Evolutionary conservation across 2,113 vertebrate species (phyloP), one percentile per base, ranked within the genome.

Genomic region (Pavo muticus): DNA sequence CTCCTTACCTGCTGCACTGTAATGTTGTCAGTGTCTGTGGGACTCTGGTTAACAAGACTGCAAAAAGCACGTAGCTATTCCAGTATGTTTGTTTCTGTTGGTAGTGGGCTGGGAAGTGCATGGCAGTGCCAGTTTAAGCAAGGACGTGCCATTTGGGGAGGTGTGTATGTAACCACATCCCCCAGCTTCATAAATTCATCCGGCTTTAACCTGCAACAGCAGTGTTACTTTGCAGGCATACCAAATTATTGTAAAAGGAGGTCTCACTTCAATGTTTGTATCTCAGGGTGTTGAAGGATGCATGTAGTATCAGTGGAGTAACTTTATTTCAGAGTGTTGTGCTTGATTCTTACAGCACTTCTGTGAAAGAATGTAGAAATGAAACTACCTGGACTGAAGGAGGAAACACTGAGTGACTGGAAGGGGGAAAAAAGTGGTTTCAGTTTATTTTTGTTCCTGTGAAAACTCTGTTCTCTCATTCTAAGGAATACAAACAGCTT

Each of bases 11-110:
- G 27, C 72, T 91, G 3, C 17, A 17, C 54, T 88, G 71, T 32
- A 92, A 89, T 95, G 94, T 84, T 79, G 5, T 24, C 18, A 40
- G 16, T 72, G 48, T 61, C 82, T 73, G 35, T 90, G 82, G 54
- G 32, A 83, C 45, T 57, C 3, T 59, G 4, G 59, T 74, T 90
- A 91, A 63, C 37, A 63, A 42, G 74, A 32, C 67, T 45, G 47
- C 47, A 71, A 59, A 87, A 65, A 75, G 23, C 17, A 14, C 0
- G 0, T 61, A 69, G 21, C 18, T 80, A 11, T 6, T 87, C 15
- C n/a, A 74, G 1, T 65, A 4, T 3, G 1, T 91, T 79, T 59
- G 6, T 27, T 37, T 83, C 54, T 83, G 0, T 79, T 27, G 61
- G 45, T 63, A 19, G 40, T 73, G 76, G 67, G 69, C n/a, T 45